Conservation (phyloP, 2,888 invertebrate genomes). For the Drosophila meridiana region DNA sequence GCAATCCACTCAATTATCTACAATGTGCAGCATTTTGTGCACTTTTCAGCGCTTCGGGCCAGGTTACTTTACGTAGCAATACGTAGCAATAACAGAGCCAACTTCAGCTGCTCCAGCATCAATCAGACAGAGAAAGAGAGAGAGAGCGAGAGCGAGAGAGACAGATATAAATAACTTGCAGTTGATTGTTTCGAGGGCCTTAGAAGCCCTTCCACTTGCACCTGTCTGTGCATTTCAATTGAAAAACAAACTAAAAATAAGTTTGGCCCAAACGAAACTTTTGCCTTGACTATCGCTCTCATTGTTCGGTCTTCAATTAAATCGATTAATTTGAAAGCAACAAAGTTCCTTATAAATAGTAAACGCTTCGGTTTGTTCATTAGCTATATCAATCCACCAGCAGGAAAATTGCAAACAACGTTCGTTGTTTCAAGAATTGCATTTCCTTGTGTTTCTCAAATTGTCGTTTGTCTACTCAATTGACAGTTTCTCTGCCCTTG, state of each 20-base stretch:
- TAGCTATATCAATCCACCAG: conserved; percentile 41
- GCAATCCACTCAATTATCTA: conserved; percentile 62
- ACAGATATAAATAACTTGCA: conserved; percentile 45
- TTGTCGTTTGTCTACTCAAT: conserved; percentile 33
- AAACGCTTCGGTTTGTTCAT: conserved; percentile 48
- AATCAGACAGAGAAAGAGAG: conserved; percentile 29
- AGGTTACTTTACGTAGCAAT: conserved; percentile 25
- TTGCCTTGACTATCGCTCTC: conserved; percentile 26
- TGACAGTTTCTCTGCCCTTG: conserved; percentile 19
- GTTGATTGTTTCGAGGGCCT: conserved; percentile 58
- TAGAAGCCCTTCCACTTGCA: conserved; percentile 6
- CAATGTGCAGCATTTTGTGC: conserved; percentile 64
- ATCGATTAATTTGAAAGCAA: conserved; percentile 72
- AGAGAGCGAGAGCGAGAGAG: background rate
- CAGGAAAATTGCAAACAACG: background rate
- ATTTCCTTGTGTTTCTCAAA: conserved; percentile 15
- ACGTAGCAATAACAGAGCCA: conserved; percentile 36
- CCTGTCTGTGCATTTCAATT: conserved; percentile 51
- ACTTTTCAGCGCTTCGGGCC: conserved; percentile 49
- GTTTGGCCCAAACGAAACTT: conserved; percentile 40
- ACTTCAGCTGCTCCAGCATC: conserved; percentile 39
- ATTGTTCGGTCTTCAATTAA: conserved; percentile 66
- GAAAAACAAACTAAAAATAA: conserved; percentile 61
- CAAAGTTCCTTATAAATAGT: conserved; percentile 49
- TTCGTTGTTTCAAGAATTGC: conserved; percentile 34